These are phyloP conservation scores for Gasterosteus nipponicus DNA, from an alignment of 2,113 vertebrate genomes.

Conservation along the genomic window DNA sequence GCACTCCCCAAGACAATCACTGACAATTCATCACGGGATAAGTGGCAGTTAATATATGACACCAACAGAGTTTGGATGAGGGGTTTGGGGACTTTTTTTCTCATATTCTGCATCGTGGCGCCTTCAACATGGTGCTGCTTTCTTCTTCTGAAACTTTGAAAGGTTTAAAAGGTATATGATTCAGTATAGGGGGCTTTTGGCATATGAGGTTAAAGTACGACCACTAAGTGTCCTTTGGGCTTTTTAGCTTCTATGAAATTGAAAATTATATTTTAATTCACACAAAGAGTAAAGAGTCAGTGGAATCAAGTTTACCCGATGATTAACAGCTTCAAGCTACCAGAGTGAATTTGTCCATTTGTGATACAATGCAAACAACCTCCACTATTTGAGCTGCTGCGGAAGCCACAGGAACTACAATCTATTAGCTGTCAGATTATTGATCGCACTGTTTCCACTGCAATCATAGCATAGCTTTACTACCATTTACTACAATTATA, in stretches of 20 bases:
- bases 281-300: background rate
- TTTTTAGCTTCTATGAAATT: background rate
- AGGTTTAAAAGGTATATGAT: background rate
- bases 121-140: background rate
- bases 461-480: background rate
- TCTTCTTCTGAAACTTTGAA: background rate
- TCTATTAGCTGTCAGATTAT: background rate
- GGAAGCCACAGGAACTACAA: background rate
- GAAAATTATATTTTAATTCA: background rate
- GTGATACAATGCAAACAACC: background rate
- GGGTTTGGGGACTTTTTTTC: background rate
- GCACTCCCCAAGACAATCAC: constrained; percentile 46
- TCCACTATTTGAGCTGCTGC: background rate
- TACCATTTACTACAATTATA: background rate
- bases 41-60: constrained; percentile 25
- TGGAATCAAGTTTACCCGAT: background rate
- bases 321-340: background rate
- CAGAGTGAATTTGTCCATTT: background rate
- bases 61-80: constrained; percentile 8
- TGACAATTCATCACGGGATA: constrained; percentile 51
- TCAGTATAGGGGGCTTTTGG: background rate
- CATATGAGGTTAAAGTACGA: background rate
- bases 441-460: background rate
- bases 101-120: background rate
- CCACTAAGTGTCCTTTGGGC: background rate